Percentiles rank a stretch among this genome's conserved stretches.
phyloP scores from a whole-genome alignment of 2,888 invertebrate species.

The Catonia carolina region DNA sequence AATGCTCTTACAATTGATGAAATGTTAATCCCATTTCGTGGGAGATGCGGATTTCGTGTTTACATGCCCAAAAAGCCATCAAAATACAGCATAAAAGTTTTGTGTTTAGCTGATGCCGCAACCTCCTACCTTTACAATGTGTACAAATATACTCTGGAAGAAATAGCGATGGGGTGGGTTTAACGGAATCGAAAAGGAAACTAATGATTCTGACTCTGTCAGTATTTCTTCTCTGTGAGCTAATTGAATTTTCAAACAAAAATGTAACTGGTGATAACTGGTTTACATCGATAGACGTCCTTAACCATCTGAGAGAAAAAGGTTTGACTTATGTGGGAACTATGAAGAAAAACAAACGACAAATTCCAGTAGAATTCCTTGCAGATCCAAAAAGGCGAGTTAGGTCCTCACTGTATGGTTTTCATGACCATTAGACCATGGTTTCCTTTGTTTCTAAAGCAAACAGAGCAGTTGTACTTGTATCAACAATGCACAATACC shows the following conservation, averaged over 20 bases:
- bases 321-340: slow-evolving; percentile 18
- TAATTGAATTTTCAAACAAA: not conserved
- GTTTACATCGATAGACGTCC: not conserved
- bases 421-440: slow-evolving; percentile 18
- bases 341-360: slow-evolving; percentile 14
- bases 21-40: slow-evolving; percentile 28
- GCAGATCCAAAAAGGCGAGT: slow-evolving; percentile 4
- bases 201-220: not conserved
- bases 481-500: slow-evolving; percentile 5
- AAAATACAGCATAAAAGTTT: slow-evolving; percentile 4
- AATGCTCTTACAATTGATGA: slow-evolving; percentile 28
- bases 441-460: slow-evolving; percentile 14
- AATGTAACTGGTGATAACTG: not conserved
- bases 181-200: not conserved
- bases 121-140: not conserved
- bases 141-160: not conserved
- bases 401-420: slow-evolving; percentile 17
- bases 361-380: slow-evolving; percentile 19
- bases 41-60: slow-evolving; percentile 24
- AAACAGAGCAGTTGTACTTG: slow-evolving; percentile 4
- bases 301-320: slow-evolving; percentile 9
- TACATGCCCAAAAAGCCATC: slow-evolving; percentile 24
- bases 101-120: not conserved
- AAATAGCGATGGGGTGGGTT: not conserved
- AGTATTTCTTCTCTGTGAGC: not conserved